Base-by-base conservation (phyloP, 2,888 invertebrate species). In the Spicauda simplicius region DNA sequence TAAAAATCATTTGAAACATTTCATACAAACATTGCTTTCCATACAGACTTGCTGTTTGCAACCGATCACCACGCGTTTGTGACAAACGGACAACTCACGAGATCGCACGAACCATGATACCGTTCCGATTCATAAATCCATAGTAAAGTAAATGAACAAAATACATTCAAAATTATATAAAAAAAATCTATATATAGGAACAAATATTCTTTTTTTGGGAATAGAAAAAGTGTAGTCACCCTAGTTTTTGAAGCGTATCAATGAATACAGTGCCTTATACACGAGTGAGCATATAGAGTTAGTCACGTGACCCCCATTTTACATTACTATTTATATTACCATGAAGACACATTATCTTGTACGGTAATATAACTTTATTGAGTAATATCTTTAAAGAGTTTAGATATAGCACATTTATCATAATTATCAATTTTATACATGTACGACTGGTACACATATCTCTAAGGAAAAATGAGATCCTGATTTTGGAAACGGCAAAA, bases 1-100 rank as follows among this genome's bases (percentile, higher is more conserved):
- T 78, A 77, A 78, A 77, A 77, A 76, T 77, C 70, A 74, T 75
- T 76, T 74, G 73, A 78, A 77, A 78, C 73, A 78, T 75, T 76
- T 71, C 74, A 76, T 78, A 69, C 69, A 73, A 71, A 70, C 54
- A 57, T 64, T 57, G 64, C 57, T 69, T 68, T 60, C 54, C 56
- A 50, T 57, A 58, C 68, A 69, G 69, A 64, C 50, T 62, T 62
- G 61, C 67, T 68, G 69, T 70, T 56, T 50, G 16, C 12, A 59
- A 64, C 69, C 69, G 58, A 64, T 72, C 64, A 66, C 68, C 62
- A 56, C 64, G 45, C 69, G 58, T 71, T 68, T 72, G 70, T 69
- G 65, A 69, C 65, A 61, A 52, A 71, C 69, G 59, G 67, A 75
- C 73, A 75, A 74, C 74, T 71, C 74, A 37, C n/a, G 66, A 69